Evolutionary conservation across 1,140 invertebrate species (phyloP), one percentile per base, ranked within the genome.

Genomic region (Zaprionus kolodkinae): DNA sequence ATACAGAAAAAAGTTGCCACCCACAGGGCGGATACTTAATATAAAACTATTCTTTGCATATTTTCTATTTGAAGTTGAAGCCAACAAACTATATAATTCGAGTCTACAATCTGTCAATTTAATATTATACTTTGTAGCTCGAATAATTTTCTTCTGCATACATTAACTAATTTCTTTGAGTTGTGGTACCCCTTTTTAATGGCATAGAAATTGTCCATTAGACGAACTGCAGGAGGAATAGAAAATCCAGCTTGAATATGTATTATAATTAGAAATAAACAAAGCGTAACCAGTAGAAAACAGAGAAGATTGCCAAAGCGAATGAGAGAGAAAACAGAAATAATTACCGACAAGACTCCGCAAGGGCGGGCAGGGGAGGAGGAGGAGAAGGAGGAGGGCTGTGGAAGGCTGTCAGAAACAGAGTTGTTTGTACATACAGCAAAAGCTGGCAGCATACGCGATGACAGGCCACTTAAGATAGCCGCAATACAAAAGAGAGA

Each of bases 381-480:
- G 45, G 5, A 6, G 17, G 9, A 48, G 3, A 0, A 10, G 45
- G 17, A 17, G 11, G 6, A n/a, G 7, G 27, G 27, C 27, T n/a
- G 2, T 4, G 10, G 10, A 17, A 50, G 17, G 17, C 45, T 50
- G 45, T 50, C 45, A 50, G 17, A 9, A 12, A 10, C 45, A 50
- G 45, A 17, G 11, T 4, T 50, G 45, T 7, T 35, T 7, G 33
- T 10, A 9, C 38, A 38, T 9, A 48, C 15, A 50, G 45, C 45
- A 50, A 50, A 50, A 50, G 21, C 17, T 50, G 15, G 17, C 17
- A 50, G 45, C 45, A 50, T 12, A 50, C 45, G 45, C 45, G 45
- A 50, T 50, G 45, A 50, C 45, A 50, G 45, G 17, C 45, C 45
- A 50, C 45, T 50, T 50, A 50, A 50, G 45, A 50, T 50, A 50